Evolutionary conservation across 2,888 invertebrate genomes (phyloP), one percentile per base, ranked within the genome.

Genomic region (Metopia argyrocephala): DNA sequence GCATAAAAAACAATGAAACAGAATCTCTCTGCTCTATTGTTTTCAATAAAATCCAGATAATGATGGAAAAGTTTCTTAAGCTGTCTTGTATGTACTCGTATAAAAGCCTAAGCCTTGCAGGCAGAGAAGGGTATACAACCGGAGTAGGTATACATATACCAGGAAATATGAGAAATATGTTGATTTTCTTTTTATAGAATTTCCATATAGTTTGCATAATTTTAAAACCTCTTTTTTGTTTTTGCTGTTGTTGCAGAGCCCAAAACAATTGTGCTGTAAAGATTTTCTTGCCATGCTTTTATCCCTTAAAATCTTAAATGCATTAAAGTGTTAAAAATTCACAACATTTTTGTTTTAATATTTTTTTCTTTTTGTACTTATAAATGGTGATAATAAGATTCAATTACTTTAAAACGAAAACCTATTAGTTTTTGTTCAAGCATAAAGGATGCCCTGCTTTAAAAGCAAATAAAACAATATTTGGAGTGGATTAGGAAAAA

Each of bases 131-230:
- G 74, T 74, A 38, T 57, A 28, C 15, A 38, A 38, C 3, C 12
- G 4, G 38, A 12, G 38, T 1, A 3, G 3, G 15, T 12, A 15
- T 15, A 15, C 9, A 15, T 9, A 38, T 38, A 38, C 38, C 15
- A 25, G 12, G 15, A 61, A 61, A 64, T 25, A 56, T 50, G 25
- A 64, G 57, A 71, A 79, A 71, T 76, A 75, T 75, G 73, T 68
- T 76, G 68, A 65, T 52, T 54, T 59, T 80, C 61, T 18, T 57
- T 38, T 38, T 38, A 9, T 9, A 46, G 23, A 76, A 81, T 76
- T 69, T 65, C 23, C 71, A 80, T 68, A 31, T 71, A 69, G 73
- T 76, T 76, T 76, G 76, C 80, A 81, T 81, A 74, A 73, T 73
- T 76, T 76, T 31, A 12, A 38, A 74, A 59, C 15, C 64, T 74